Base-by-base conservation (phyloP, 2,797 vertebrate genomes). In the Enteromius afrohamiltoni region DNA sequence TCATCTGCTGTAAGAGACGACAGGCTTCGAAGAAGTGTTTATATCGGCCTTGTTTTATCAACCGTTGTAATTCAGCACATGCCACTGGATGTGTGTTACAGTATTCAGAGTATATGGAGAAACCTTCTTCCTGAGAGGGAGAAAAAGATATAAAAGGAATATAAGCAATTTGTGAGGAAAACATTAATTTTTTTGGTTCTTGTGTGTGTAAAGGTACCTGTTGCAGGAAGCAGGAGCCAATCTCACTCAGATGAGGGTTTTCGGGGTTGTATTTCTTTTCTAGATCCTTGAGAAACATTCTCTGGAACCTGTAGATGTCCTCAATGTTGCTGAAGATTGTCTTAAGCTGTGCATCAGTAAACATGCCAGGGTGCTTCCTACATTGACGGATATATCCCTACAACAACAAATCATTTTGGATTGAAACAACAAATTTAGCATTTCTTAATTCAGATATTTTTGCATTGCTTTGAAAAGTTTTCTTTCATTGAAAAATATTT, bases 261-360 rank as follows among this genome's bases (percentile, higher is more conserved):
- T 96, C 96, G 91, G 96, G 96, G 92, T 98, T 96, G 93, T 97
- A 98, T 76, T 97, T 96, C 85, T 95, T 99, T 92, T 99, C 98
- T 84, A 99, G 95, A 86, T 98, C 97, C 90, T 94, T 96, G 86
- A 98, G 92, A 90, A 99, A 99, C 89, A 94, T 96, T 86, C 97
- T 96, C 90, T 99, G 98, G 92, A 99, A 99, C 89, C 89, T 96
- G 95, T 99, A 99, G 92, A 99, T 97, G 71, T 99, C 98, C 93
- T 99, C 98, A 82, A 99, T 99, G 93, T 99, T 99, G 93, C 98
- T 97, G 93, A 99, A 99, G 92, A 99, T 99, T 85, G 95, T 98
- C 89, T 93, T 94, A 51, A 99, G 86, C 86, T 99, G 98, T 42
- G 87, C 92, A 64, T 95, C 89, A 0, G 96, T 97, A 91, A 99